Evolutionary conservation across 2,113 vertebrate genomes (phyloP).

Genomic region (Ammodytes dubius): DNA sequence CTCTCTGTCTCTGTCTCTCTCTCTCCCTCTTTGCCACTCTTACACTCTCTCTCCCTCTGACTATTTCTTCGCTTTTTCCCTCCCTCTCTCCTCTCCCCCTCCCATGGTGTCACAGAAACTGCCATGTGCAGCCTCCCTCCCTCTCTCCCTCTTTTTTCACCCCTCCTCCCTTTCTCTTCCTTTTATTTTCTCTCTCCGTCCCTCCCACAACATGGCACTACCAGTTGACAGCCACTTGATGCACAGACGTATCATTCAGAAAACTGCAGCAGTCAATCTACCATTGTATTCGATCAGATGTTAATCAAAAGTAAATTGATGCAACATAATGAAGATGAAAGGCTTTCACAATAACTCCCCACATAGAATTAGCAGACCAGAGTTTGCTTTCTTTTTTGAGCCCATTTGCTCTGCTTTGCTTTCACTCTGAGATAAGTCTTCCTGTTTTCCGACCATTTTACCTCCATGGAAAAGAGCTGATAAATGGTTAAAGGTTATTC

Average conservation of each 20-base stretch:
- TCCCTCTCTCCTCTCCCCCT: constrained; percentile 52
- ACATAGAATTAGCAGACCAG: constrained; percentile 7
- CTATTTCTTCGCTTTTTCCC: constrained; percentile 65
- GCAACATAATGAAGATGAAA: constrained; percentile 31
- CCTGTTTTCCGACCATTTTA: not conserved
- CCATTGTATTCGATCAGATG: constrained; percentile 46
- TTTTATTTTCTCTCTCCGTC: constrained; percentile 45
- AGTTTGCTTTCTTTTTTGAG: constrained; percentile 12
- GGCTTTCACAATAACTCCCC: constrained; percentile 32
- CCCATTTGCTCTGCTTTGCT: constrained; percentile 31
- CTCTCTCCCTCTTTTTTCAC: constrained; percentile 7
- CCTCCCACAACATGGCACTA: constrained; percentile 72
- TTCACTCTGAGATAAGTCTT: constrained; percentile 8
- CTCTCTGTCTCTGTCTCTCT: constrained; percentile 60
- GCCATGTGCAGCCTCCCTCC: constrained; percentile 79
- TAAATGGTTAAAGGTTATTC: not conserved
- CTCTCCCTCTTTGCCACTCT: constrained; percentile 47
- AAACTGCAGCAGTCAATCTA: constrained; percentile 57
- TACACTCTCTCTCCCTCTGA: constrained; percentile 39
- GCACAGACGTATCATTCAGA: constrained; percentile 77
- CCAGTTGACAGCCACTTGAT: constrained; percentile 81
- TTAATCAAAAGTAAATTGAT: constrained; percentile 55
- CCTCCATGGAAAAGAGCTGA: not conserved
- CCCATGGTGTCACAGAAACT: constrained; percentile 81
- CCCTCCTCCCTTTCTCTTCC: constrained; percentile 17